Base-by-base conservation (phyloP, 2,888 invertebrate genomes). In the Zelleria hepariella region DNA sequence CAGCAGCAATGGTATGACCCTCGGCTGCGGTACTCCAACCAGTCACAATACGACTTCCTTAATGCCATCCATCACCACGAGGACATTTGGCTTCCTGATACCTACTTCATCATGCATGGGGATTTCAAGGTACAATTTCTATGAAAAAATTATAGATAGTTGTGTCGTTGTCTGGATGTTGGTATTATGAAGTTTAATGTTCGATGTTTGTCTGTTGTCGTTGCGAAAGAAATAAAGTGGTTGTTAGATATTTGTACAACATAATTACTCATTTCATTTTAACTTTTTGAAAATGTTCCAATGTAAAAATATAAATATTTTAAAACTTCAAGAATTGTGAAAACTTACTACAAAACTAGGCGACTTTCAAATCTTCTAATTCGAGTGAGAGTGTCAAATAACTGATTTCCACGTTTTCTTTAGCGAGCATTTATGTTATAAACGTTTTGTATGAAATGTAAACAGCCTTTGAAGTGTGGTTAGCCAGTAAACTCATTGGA, bases 61-160 rank as follows among this genome's bases (percentile, higher is more conserved):
- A 97, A 97, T 88, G 97, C 96, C 66, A 94, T 97, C 74, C 96
- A 96, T 82, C 97, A 97, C 82, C 94, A 96, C 91, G 94, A 95
- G 78, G 93, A 95, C 77, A 94, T 97, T 78, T 97, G 96, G 97
- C 91, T 96, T 73, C 97, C 97, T 64, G 97, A 97, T 89, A 97
- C 96, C 61, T 97, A 97, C 84, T 97, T 97, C 90, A 96, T 97
- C 82, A 97, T 97, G 95, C 97, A 97, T 86, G 97, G 97, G 65
- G 97, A 97, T 88, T 97, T 97, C 88, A 96, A 97, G 84, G 88
- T 88, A 42, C 15, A n/a, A 25, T 25, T 21, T 10, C 49, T 49
- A 21, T 7, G n/a, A n/a, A n/a, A n/a, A n/a, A n/a, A n/a, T n/a
- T n/a, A n/a, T n/a, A n/a, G n/a, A 49, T 6, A 7, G 20, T 20